Percentiles rank a stretch among this genome's conserved stretches.
Evolutionary conservation across 2,888 invertebrate species (phyloP).

Genomic region (Apodemia hepburni): DNA sequence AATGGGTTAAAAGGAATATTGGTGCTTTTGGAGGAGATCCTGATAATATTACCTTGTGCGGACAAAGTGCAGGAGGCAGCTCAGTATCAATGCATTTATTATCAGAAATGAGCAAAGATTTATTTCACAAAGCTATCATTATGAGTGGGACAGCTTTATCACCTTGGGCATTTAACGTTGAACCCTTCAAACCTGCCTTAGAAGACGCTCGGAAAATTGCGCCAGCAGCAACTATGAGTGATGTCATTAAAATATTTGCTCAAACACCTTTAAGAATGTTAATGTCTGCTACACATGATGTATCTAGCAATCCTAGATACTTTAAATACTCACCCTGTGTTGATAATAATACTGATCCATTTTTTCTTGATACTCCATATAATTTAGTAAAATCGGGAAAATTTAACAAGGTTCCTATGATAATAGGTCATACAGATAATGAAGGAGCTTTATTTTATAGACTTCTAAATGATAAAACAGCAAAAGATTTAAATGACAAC

Average conservation of each 20-base stretch:
- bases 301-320: constrained; percentile 42
- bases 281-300: constrained; percentile 42
- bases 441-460: constrained; percentile 66
- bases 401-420: constrained; percentile 60
- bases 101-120: constrained; percentile 49
- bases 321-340: constrained; percentile 66
- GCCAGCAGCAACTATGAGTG: constrained; percentile 19
- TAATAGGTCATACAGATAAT: constrained; percentile 50
- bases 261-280: constrained; percentile 34
- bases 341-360: constrained; percentile 36
- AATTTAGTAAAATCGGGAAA: constrained; percentile 50
- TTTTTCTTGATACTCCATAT: constrained; percentile 46
- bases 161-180: constrained; percentile 63
- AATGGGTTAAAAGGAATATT: constrained; percentile 64
- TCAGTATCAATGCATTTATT: constrained; percentile 60
- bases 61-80: constrained; percentile 67
- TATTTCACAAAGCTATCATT: constrained; percentile 65
- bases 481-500: constrained; percentile 49
- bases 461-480: constrained; percentile 43
- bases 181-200: constrained; percentile 44
- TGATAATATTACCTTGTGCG: constrained; percentile 63
- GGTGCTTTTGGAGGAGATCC: constrained; percentile 66
- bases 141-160: constrained; percentile 58
- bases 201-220: constrained; percentile 52
- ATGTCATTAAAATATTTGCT: constrained; percentile 27